Base-by-base conservation (phyloP, 2,797 vertebrate genomes). In the Anguilla pacifica region DNA sequence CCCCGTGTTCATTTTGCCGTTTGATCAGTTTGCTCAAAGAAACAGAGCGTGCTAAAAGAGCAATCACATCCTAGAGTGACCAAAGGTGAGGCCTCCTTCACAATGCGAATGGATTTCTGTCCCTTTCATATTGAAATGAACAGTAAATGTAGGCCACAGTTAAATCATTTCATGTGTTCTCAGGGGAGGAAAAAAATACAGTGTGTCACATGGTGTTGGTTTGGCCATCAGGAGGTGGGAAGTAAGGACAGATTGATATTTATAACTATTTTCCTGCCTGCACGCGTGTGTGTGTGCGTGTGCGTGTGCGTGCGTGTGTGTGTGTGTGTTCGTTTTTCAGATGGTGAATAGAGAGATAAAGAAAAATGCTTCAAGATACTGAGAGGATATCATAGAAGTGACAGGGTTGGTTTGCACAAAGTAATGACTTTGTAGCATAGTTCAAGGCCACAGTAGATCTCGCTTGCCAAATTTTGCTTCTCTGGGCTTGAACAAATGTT, bases 401-500 rank as follows among this genome's bases (percentile, higher is more conserved):
- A 94, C 92, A 92, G 83, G 92, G 93, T 90, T 90, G 83, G 90
- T 90, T 87, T 89, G 79, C 88, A 91, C 89, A 91, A 89, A 91
- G 92, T 91, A 92, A 92, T 94, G 95, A 96, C 96, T 96, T 95
- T 96, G 93, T 91, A 92, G 90, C 90, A 90, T 86, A 92, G 93
- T 95, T 96, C 94, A 96, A 95, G 96, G 95, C 94, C 93, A 92
- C 89, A 81, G 87, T 90, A 90, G 86, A 91, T 90, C 89, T 91
- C 87, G 87, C 88, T 90, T 94, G 95, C 94, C 95, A 96, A 93
- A 94, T 92, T 89, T 91, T 88, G 17, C 89, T 91, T 93, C 90
- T 93, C 87, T 89, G 85, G 92, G 92, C 92, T 94, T 91, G 88
- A 91, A 92, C 93, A 93, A 94, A 93, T 90, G 88, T 85, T 93